Evolutionary conservation across 2,888 invertebrate genomes (phyloP).

Genomic region (Tineola bisselliella): DNA sequence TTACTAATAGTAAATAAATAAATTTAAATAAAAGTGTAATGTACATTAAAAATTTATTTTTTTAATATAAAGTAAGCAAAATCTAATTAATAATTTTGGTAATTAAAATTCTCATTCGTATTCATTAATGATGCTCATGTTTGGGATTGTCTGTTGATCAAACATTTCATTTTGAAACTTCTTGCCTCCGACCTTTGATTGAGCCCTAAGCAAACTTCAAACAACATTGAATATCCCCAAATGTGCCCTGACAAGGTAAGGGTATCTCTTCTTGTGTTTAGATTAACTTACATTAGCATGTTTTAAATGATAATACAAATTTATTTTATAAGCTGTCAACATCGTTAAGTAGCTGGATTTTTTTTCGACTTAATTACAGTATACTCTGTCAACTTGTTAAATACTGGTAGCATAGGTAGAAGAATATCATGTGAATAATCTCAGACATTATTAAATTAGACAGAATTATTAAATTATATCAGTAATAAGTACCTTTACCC

Average conservation of each 20-base stretch:
- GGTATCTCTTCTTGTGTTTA: background rate
- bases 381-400: too few relatives aligned
- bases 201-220: constrained; percentile 15
- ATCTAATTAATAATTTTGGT: background rate
- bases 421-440: too few relatives aligned
- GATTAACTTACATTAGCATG: too few relatives aligned
- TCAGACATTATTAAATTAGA: too few relatives aligned
- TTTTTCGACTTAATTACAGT: too few relatives aligned
- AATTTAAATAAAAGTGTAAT: too few relatives aligned
- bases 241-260: background rate
- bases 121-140: background rate
- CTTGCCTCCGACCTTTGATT: constrained; percentile 13
- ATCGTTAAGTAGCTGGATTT: too few relatives aligned
- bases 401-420: too few relatives aligned
- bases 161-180: constrained; percentile 9
- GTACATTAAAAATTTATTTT: too few relatives aligned
- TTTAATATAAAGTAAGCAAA: background rate
- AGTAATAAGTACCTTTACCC: background rate
- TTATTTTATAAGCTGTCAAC: too few relatives aligned
- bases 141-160: constrained; percentile 12
- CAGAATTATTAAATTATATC: too few relatives aligned
- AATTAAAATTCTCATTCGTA: background rate
- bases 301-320: background rate
- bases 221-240: constrained; percentile 11
- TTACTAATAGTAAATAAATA: too few relatives aligned